These are phyloP conservation scores for Pithys albifrons DNA, from an alignment of 2,113 vertebrate species.

Conservation along the genomic window DNA sequence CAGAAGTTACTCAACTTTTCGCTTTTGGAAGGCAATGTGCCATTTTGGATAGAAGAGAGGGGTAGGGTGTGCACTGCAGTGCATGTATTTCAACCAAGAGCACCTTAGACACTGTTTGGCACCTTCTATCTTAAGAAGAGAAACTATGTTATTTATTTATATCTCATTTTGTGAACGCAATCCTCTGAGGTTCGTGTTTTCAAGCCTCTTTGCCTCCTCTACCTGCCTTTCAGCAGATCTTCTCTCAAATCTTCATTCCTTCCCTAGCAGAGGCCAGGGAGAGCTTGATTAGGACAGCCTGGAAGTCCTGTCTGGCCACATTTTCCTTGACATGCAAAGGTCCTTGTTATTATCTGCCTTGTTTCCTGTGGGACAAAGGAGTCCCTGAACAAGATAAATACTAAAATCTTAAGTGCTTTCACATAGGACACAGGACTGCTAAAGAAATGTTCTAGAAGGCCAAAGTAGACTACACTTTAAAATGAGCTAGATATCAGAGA, in stretches of 20 bases:
- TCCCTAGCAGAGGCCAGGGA: not conserved
- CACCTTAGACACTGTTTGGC: not conserved
- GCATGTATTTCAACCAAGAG: not conserved
- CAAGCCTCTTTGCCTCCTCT: not conserved
- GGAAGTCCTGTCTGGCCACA: not conserved
- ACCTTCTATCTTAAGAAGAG: not conserved
- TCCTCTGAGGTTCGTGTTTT: not conserved
- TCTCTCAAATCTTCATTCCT: not conserved
- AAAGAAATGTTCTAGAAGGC: conserved; percentile 37
- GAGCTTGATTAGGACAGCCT: not conserved
- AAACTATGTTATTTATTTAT: not conserved
- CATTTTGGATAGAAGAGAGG: not conserved
- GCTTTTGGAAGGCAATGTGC: not conserved
- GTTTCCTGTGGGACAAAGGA: conserved; percentile 56
- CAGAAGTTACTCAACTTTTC: not conserved
- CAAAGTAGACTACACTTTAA: conserved; percentile 59
- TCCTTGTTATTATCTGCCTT: conserved; percentile 1
- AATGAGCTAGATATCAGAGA: conserved; percentile 10
- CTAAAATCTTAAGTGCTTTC: conserved; percentile 39
- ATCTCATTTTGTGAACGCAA: not conserved
- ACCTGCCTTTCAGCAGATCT: not conserved
- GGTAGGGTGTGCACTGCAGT: not conserved
- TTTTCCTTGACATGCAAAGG: not conserved
- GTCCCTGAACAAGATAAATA: conserved; percentile 43
- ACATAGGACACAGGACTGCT: conserved; percentile 12